Conservation (phyloP, 2,113 vertebrate species). For the Bambusicola thoracicus region DNA sequence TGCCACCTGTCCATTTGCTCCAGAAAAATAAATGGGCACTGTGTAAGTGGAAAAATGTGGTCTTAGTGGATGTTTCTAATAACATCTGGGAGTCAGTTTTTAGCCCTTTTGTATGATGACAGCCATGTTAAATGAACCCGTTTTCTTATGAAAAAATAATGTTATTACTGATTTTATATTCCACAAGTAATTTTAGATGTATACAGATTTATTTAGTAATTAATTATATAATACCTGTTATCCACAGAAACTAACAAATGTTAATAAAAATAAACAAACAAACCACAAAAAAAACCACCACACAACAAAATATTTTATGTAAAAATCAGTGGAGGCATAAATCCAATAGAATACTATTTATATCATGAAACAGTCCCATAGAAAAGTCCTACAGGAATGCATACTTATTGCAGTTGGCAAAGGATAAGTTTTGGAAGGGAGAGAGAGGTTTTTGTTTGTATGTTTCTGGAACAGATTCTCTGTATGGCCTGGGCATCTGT, state of each 20-base stretch:
- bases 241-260: background rate
- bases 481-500: background rate
- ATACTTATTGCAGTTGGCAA: background rate
- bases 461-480: background rate
- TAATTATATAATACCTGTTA: background rate
- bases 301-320: background rate
- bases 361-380: background rate
- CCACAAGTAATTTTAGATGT: background rate
- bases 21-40: conserved; percentile 27
- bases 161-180: background rate
- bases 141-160: background rate
- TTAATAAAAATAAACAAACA: background rate
- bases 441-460: background rate
- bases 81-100: background rate
- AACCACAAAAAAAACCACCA: too few relatives aligned
- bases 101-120: background rate
- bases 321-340: background rate
- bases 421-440: background rate
- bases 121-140: background rate
- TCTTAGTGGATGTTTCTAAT: conserved; percentile 1
- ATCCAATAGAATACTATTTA: background rate
- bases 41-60: conserved; percentile 12
- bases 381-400: background rate
- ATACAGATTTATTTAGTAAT: background rate
- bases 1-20: conserved; percentile 31